Percentiles rank a stretch among this genome's conserved stretches.
These are phyloP conservation scores for Callocephalon fimbriatum DNA, from an alignment of 2,113 vertebrate genomes.

Conservation along the genomic window DNA sequence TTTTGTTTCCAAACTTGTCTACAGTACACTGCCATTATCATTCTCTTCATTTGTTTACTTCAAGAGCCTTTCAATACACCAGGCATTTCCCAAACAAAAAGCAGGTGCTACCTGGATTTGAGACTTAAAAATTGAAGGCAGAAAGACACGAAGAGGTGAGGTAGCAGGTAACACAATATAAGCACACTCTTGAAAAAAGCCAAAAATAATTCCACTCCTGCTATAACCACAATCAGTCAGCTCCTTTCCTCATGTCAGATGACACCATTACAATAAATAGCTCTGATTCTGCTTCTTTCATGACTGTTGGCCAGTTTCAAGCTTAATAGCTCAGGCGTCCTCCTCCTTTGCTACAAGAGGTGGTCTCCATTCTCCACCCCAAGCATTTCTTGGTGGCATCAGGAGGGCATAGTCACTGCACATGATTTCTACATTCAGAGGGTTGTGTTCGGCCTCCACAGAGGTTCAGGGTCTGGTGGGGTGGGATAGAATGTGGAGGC, in stretches of 20 bases:
- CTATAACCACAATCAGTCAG: neutral
- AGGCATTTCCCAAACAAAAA: neutral
- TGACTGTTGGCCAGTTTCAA: neutral
- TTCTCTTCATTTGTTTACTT: neutral
- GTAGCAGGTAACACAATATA: neutral
- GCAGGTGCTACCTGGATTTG: neutral
- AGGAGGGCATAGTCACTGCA: neutral
- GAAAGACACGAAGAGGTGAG: neutral
- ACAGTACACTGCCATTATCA: neutral
- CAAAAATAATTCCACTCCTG: neutral
- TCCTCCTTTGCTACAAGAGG: neutral
- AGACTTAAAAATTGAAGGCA: neutral
- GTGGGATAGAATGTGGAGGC: neutral
- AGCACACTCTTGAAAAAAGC: neutral
- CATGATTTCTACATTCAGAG: neutral
- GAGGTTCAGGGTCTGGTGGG: neutral
- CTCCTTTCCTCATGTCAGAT: neutral
- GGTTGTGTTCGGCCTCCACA: neutral
- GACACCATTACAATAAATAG: neutral
- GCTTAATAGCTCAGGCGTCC: neutral
- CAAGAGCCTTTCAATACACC: neutral
- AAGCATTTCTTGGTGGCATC: rapidly evolving
- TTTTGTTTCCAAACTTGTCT: neutral
- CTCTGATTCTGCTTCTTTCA: neutral
- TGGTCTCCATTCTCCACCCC: neutral